Evolutionary conservation across 2,113 vertebrate genomes (phyloP).

Genomic region (Pandion haliaetus): DNA sequence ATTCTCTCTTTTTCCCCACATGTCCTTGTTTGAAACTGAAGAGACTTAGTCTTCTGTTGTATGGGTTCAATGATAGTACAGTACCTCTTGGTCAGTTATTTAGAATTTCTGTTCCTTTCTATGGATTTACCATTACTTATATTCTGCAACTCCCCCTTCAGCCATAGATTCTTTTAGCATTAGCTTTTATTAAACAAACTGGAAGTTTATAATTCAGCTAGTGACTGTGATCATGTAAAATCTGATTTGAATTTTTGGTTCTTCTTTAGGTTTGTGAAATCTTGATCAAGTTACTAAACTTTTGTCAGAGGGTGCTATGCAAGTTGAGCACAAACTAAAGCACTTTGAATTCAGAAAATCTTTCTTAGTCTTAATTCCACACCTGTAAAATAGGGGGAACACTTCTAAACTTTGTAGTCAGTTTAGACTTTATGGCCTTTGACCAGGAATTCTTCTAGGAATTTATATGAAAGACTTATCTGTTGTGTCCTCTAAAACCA

Average conservation of each 20-base stretch:
- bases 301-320: not conserved
- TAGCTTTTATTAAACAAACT: not conserved
- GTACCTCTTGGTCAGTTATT: not conserved
- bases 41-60: not conserved
- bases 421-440: not conserved
- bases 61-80: not conserved
- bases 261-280: not conserved
- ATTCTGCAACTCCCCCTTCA: not conserved
- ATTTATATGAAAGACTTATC: not conserved
- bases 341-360: not conserved
- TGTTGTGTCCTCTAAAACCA: not conserved
- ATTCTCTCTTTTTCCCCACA: not conserved
- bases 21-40: not conserved
- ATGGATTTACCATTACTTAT: not conserved
- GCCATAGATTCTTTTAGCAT: not conserved
- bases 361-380: not conserved
- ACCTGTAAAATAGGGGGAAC: not conserved
- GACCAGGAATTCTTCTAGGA: not conserved
- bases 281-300: not conserved
- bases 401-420: not conserved
- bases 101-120: not conserved
- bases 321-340: not conserved
- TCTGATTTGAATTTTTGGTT: not conserved
- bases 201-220: not conserved
- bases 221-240: not conserved